Base-by-base conservation (phyloP, 2,797 vertebrate species). In the Trachops cirrhosus region DNA sequence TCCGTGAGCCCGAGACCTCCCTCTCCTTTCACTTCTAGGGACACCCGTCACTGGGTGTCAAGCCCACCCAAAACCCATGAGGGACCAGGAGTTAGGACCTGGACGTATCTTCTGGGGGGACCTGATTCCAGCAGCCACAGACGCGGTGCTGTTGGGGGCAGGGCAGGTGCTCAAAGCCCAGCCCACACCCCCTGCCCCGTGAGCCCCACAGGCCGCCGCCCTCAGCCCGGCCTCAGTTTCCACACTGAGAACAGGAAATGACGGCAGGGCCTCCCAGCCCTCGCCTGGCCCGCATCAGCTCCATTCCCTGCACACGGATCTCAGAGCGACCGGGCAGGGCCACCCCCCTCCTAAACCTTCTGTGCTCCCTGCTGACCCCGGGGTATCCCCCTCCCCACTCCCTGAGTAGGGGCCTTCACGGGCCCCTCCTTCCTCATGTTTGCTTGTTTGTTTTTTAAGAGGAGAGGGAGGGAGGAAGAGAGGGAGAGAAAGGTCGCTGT, bases 121-220 rank as follows among this genome's bases (percentile, higher is more conserved):
- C 74, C 26, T 12, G 1, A 62, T 14, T 62, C 26, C 5, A 62
- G 26, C 59, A 1, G 5, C 12, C 57, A 59, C 57, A 59, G 57
- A 59, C 10, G 8, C 10, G 16, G 19, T n/a, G 46, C 1, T 0
- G 62, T 21, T 0, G 0, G 44, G 0, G 3, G 16, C 10, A 41
- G 62, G 52, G 29, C 22, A 0, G 3, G 9, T 5, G 70, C 11
- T 12, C 41, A 0, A 14, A 59, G 41, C 44, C n/a, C 22, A 12
- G 16, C 22, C 34, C 44, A 6, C 2, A 12, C 16, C 50, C 44
- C 12, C 1, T 0, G 41, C 78, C 32, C 68, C 5, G 2, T 0
- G 18, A 22, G 29, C 18, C 39, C 48, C 0, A 0, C 14, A 22
- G 46, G 54, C 9, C 0, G 5, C 59, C 5, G 4, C 57, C 57